Conservation (phyloP, 2,113 vertebrate genomes). For the Malurus elegans region DNA sequence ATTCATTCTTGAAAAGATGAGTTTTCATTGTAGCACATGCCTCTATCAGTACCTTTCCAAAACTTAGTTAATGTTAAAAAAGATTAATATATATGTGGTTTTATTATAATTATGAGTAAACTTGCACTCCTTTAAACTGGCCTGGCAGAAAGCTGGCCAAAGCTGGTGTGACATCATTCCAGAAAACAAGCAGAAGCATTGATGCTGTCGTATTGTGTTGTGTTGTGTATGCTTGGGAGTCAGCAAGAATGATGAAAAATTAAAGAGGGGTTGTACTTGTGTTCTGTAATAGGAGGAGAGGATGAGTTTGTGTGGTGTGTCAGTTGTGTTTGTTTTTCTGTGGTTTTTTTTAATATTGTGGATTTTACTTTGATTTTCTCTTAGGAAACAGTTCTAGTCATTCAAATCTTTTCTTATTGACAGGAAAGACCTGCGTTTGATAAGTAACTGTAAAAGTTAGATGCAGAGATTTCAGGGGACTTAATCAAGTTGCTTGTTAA, state of each 20-base stretch:
- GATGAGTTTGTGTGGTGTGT: not conserved
- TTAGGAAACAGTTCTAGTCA: not conserved
- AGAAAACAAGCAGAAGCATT: not conserved
- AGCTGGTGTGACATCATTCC: not conserved
- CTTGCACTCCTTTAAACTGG: not conserved
- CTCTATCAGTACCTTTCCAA: not conserved
- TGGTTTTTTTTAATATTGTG: not conserved
- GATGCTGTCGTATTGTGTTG: not conserved
- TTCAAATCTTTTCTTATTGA: not conserved
- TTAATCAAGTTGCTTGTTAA: not conserved
- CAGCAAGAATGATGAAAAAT: not conserved
- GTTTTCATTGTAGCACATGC: not conserved
- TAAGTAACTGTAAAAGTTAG: not conserved
- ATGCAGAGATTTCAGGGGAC: not conserved
- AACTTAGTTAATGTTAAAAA: not conserved
- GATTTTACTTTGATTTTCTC: not conserved
- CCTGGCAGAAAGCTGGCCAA: not conserved
- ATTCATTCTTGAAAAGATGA: not conserved
- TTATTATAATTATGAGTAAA: not conserved
- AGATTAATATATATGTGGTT: not conserved
- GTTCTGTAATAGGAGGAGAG: not conserved
- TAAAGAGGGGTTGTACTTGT: not conserved
- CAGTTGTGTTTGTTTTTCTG: not conserved
- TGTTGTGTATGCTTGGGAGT: not conserved
- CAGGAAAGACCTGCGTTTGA: not conserved